Base-by-base conservation (phyloP, 2,888 invertebrate genomes). In the Drosophila neonasuta region DNA sequence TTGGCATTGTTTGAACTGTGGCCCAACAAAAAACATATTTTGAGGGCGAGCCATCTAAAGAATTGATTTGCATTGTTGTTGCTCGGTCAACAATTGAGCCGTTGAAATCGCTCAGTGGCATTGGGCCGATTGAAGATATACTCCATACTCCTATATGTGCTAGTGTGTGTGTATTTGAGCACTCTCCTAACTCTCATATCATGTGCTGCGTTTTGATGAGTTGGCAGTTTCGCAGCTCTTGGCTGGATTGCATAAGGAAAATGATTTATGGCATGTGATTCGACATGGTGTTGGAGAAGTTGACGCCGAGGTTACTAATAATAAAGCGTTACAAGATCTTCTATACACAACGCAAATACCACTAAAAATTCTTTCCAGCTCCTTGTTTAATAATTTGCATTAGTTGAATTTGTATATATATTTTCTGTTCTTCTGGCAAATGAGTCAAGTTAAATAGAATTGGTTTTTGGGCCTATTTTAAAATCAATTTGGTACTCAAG, bases 61-160 rank as follows among this genome's bases (percentile, higher is more conserved):
- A 79, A 83, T 73, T 77, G 81, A 84, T 81, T 81, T 75, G 79
- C 77, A 81, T 84, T 81, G 81, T 81, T 81, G 64, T 68, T 66
- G 76, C 65, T 63, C 45, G 64, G 50, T 51, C 71, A 79, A 84
- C 84, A 81, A 81, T 81, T 82, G 79, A 67, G 67, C 71, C 54
- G 75, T 77, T 68, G 69, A 71, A 77, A 78, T 62, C 39, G 54
- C 54, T 71, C 60, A 62, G 17, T 68, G 75, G 60, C 68, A 62
- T 61, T 74, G 63, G 56, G 36, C 34, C 48, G 8, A 55, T 48
- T 50, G 54, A 13, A 49, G 34, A 57, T 36, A 48, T 52, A 42
- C 11, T 13, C 9, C 17, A 42, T 11, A 34, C 32, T 32, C 32
- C 10, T 10, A 32, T 34, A 11, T 50, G 30, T 10, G 2, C n/a